phyloP scores from a whole-genome alignment of 2,888 invertebrate genomes.

The Margaritifera margaritifera region DNA sequence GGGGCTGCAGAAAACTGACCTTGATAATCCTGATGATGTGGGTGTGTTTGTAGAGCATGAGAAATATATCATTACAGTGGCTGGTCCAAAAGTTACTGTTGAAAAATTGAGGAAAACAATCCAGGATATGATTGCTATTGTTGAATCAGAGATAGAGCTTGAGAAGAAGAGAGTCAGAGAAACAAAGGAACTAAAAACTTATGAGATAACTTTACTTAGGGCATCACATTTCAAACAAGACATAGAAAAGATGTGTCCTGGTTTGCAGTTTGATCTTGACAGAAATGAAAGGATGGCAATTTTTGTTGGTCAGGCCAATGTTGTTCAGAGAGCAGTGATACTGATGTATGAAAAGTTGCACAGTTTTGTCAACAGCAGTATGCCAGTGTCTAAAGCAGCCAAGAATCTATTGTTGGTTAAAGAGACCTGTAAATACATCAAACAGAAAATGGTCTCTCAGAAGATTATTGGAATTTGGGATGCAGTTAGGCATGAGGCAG shows the following conservation, averaged over 20 bases:
- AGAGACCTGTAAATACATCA: slow-evolving; percentile 5
- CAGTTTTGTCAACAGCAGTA: no score
- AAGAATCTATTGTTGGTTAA: no score
- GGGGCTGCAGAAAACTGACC: slow-evolving; percentile 6
- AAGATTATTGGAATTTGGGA: slow-evolving; percentile 24
- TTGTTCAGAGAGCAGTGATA: slow-evolving; percentile 4
- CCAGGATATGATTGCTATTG: slow-evolving; percentile 1
- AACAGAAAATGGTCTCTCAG: slow-evolving; percentile 4
- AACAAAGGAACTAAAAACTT: slow-evolving; percentile 7
- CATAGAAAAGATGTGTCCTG: no score
- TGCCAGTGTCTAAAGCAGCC: no score
- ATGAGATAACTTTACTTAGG: slow-evolving; percentile 10
- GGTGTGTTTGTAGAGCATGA: slow-evolving; percentile 12
- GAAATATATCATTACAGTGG: slow-evolving; percentile 12
- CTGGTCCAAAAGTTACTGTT: slow-evolving; percentile 13
- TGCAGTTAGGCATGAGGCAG: slow-evolving; percentile 2
- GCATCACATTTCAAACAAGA: background rate
- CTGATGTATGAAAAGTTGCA: no score
- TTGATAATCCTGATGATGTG: slow-evolving; percentile 23
- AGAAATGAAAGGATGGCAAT: no score
- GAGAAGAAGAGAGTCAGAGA: slow-evolving; percentile 15
- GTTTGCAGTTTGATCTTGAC: no score
- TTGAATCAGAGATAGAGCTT: slow-evolving; percentile 11
- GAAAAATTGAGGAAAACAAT: background rate
- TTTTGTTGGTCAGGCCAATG: slow-evolving; percentile 1